Evolutionary conservation across 2,888 invertebrate genomes (phyloP).

Genomic region (Leucophenga maculata): DNA sequence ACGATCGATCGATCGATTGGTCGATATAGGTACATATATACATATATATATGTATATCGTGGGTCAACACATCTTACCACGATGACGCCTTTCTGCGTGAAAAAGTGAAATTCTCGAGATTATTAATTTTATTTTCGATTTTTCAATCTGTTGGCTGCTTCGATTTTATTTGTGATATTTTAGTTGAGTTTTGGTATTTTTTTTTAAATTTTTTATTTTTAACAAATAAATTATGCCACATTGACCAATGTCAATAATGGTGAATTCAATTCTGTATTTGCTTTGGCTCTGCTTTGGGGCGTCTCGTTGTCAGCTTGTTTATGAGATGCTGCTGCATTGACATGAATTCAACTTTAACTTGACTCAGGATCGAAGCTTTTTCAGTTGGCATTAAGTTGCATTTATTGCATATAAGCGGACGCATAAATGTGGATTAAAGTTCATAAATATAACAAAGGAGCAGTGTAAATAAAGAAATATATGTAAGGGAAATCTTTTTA

Average conservation of each 20-base stretch:
- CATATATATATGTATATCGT: no score
- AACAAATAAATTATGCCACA: constrained; percentile 43
- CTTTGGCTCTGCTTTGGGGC: not conserved
- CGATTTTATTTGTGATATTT: not conserved
- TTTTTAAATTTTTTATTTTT: not conserved
- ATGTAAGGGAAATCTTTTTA: not conserved
- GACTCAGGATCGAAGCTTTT: constrained; percentile 44
- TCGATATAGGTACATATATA: no score
- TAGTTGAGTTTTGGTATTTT: no score
- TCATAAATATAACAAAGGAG: constrained; percentile 51
- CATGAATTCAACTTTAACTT: not conserved
- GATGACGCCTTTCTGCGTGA: constrained; percentile 43
- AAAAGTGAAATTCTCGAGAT: constrained; percentile 61
- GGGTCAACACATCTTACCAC: not conserved
- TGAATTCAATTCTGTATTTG: constrained; percentile 6
- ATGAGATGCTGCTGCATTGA: constrained; percentile 2
- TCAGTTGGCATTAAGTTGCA: constrained; percentile 62
- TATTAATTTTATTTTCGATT: constrained; percentile 65
- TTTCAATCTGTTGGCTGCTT: not conserved
- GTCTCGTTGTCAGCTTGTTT: constrained; percentile 5
- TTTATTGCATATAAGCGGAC: constrained; percentile 65
- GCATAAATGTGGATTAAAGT: constrained; percentile 63
- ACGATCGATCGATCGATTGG: no score
- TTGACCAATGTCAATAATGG: constrained; percentile 27
- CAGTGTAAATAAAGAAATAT: not conserved